A percentile compares a stretch with the other conserved stretches of the same genome.
phyloP scores from a whole-genome alignment of 64 coral and sea anemone species.

The Montipora foliosa region DNA sequence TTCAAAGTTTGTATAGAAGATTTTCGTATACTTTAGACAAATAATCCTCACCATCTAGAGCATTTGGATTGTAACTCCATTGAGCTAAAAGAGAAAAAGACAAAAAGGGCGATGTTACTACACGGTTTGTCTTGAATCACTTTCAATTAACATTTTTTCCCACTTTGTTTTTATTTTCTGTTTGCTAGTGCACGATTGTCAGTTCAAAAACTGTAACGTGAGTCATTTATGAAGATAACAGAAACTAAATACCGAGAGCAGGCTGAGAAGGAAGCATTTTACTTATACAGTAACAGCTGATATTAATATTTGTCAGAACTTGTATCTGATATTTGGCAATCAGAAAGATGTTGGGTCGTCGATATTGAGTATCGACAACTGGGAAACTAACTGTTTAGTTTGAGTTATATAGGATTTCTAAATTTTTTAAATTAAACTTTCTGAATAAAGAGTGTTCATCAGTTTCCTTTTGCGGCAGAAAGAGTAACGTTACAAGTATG shows the following conservation, averaged over 20 bases:
- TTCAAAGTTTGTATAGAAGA: not conserved
- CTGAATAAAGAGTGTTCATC: not conserved
- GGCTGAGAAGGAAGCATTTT: too few relatives aligned
- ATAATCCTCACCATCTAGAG: not conserved
- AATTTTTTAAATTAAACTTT: not conserved
- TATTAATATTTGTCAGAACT: too few relatives aligned
- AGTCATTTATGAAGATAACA: too few relatives aligned
- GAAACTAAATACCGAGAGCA: too few relatives aligned
- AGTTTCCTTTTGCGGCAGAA: not conserved
- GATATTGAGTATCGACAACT: not conserved
- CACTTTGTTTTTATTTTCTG: not conserved
- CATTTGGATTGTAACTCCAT: slow-evolving; percentile 6
- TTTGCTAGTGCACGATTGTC: too few relatives aligned
- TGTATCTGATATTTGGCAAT: not conserved
- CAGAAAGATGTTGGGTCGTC: not conserved
- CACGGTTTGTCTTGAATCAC: too few relatives aligned
- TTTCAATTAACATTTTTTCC: not conserved
- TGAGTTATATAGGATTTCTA: not conserved
- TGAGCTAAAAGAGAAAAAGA: not conserved
- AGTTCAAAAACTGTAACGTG: too few relatives aligned
- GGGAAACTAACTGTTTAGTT: not conserved
- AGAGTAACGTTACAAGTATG: too few relatives aligned
- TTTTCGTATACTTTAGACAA: not conserved
- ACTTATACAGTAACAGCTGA: too few relatives aligned
- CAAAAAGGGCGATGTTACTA: not conserved